Base-by-base conservation (phyloP, 2,797 vertebrate species). In the Graptemys geographica region DNA sequence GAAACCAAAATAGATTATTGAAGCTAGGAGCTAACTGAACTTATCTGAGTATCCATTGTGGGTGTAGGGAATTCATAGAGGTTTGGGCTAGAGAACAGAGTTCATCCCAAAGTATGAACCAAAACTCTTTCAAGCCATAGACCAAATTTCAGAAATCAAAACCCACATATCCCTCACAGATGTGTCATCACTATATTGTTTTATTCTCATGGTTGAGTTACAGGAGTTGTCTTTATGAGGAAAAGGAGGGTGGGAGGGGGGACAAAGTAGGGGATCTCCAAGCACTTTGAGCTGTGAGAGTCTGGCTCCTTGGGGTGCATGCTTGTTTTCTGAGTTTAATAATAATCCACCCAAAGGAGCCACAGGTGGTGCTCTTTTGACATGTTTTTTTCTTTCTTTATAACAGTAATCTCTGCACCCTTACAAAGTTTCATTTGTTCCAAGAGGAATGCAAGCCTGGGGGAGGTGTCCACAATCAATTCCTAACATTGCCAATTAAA, bases 151-250 rank as follows among this genome's bases (percentile, higher is more conserved):
- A 81, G 53, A 84, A 90, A 21, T 8, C 11, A 44, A 11, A 84
- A 11, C 2, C 4, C 81, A 33, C 15, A 82, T 25, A 88, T 44
- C 18, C 5, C 28, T 16, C n/a, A 21, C 11, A 93, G 52, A 33
- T 51, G 12, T 74, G 10, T 47, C 33, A 69, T 2, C n/a, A 49
- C 21, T 11, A 16, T 23, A 69, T 69, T 1, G 15, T 1, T 0
- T 51, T 57, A 0, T 6, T 12, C 47, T 9, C 47, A 37, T 88
- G 23, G 23, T 49, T 57, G 74, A 69, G 23, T 25, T 15, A 4
- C 33, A 56, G 53, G 41, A 47, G 33, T 69, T 37, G 18, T 69
- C 33, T 37, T 69, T n/a, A n/a, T 69, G 33, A 47, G 25, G 41
- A 47, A 27, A 12, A 27, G 25, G 23, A 76, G 6, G 37, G 10